Evolutionary conservation across 2,888 invertebrate genomes (phyloP).

Genomic region (Cheilosia scutellata): DNA sequence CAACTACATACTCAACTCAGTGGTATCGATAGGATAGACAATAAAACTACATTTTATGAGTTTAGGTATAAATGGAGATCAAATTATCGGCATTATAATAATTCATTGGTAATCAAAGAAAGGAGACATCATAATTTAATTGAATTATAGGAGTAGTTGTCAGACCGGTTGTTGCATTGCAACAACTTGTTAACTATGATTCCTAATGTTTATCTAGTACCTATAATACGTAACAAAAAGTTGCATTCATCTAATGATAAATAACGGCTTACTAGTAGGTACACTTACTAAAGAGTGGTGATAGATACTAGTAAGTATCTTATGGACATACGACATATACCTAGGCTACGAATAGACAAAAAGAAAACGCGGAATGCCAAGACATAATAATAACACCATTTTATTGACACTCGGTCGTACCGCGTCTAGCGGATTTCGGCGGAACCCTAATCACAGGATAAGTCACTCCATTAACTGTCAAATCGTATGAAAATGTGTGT

Average conservation of each 20-base stretch:
- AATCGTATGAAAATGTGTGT: no score
- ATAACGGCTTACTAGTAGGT: constrained; percentile 5
- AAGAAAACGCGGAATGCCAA: no score
- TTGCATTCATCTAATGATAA: not conserved
- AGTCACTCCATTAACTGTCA: no score
- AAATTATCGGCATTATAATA: constrained; percentile 8
- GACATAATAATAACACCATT: no score
- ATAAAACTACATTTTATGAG: not conserved
- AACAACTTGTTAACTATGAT: constrained; percentile 12
- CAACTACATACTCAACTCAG: constrained; percentile 34
- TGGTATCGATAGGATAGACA: not conserved
- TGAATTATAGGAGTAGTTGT: constrained; percentile 4
- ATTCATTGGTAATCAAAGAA: constrained; percentile 28
- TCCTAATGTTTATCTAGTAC: constrained; percentile 5
- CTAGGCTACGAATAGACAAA: no score
- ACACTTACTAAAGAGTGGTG: no score
- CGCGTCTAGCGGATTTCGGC: no score
- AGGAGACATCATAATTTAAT: constrained; percentile 23
- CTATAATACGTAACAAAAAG: not conserved
- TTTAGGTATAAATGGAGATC: constrained; percentile 14
- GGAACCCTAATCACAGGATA: no score
- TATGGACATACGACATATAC: no score
- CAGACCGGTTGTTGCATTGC: not conserved
- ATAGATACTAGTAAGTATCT: no score
- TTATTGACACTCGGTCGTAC: no score